Conservation (phyloP, 2,113 vertebrate genomes). For the Athene noctua region DNA sequence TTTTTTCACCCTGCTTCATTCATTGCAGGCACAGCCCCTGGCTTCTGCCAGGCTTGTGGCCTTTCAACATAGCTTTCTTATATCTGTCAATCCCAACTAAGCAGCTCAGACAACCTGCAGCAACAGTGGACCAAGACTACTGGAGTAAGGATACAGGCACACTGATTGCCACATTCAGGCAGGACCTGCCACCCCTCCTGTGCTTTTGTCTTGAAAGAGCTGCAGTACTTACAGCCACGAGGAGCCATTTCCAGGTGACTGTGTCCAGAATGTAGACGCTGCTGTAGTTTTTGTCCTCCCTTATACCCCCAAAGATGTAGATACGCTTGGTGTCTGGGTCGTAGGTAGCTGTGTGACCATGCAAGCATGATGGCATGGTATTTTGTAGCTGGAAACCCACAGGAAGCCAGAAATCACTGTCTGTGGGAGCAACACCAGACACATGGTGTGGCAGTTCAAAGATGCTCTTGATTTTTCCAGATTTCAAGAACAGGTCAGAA, state of each 20-base stretch:
- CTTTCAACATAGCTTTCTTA: not conserved
- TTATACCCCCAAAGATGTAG: constrained; percentile 84
- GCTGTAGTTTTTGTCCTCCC: constrained; percentile 71
- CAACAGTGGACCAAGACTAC: not conserved
- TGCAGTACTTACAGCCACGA: constrained; percentile 78
- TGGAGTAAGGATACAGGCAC: not conserved
- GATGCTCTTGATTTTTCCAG: not conserved
- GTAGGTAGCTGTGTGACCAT: constrained; percentile 84
- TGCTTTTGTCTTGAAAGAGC: not conserved
- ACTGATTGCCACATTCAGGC: not conserved
- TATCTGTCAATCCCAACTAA: not conserved
- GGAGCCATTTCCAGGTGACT: constrained; percentile 85
- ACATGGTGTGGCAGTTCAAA: not conserved
- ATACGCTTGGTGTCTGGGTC: constrained; percentile 84
- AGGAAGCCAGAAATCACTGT: constrained; percentile 86
- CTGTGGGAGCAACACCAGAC: constrained; percentile 56
- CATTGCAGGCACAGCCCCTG: not conserved
- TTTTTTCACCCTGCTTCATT: not conserved
- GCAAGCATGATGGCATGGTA: constrained; percentile 57
- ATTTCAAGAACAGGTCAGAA: not conserved
- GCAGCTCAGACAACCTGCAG: not conserved
- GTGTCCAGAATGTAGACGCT: constrained; percentile 83
- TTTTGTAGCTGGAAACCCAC: constrained; percentile 71
- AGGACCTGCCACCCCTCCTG: not conserved
- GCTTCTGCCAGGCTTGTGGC: not conserved